Percentiles rank a stretch among this genome's conserved stretches.
Evolutionary conservation across 2,113 vertebrate species (phyloP).

Genomic region (Anoplopoma fimbria): DNA sequence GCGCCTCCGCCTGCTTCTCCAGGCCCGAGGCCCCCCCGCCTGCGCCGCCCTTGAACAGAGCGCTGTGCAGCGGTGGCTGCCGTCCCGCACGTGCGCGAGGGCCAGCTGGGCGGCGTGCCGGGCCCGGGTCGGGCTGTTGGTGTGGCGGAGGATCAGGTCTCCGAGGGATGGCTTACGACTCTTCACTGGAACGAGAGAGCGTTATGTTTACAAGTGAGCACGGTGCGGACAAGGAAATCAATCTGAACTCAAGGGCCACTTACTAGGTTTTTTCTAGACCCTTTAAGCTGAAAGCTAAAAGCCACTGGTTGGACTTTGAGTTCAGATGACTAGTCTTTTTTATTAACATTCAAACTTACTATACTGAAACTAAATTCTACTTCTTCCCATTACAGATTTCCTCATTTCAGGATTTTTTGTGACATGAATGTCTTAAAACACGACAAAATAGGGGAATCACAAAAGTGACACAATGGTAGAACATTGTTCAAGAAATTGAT

Average conservation of each 20-base stretch:
- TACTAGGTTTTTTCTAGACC: not conserved
- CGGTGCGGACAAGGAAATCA: not conserved
- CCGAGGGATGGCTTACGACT: slow-evolving; percentile 92
- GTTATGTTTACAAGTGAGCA: not conserved
- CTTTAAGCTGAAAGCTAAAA: not conserved
- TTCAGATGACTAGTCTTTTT: too few relatives aligned
- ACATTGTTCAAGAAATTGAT: too few relatives aligned
- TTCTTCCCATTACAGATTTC: too few relatives aligned
- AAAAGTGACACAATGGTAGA: too few relatives aligned
- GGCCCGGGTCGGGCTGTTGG: slow-evolving; percentile 92
- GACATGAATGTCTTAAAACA: too few relatives aligned
- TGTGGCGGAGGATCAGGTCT: slow-evolving; percentile 93
- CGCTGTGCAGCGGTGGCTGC: slow-evolving; percentile 87
- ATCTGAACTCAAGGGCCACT: not conserved
- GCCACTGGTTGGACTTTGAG: not conserved
- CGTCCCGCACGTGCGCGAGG: slow-evolving; percentile 90
- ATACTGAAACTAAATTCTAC: too few relatives aligned
- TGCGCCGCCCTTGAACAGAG: slow-evolving; percentile 81
- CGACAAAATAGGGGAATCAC: too few relatives aligned
- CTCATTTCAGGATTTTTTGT: not conserved
- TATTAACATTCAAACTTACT: not conserved
- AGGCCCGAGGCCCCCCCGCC: slow-evolving; percentile 56
- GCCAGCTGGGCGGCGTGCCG: slow-evolving; percentile 89
- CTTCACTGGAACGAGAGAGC: slow-evolving; percentile 83
- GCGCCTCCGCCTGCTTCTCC: slow-evolving; percentile 90